phyloP scores from a whole-genome alignment of 2,888 invertebrate genomes.

The Pterostichus niger region DNA sequence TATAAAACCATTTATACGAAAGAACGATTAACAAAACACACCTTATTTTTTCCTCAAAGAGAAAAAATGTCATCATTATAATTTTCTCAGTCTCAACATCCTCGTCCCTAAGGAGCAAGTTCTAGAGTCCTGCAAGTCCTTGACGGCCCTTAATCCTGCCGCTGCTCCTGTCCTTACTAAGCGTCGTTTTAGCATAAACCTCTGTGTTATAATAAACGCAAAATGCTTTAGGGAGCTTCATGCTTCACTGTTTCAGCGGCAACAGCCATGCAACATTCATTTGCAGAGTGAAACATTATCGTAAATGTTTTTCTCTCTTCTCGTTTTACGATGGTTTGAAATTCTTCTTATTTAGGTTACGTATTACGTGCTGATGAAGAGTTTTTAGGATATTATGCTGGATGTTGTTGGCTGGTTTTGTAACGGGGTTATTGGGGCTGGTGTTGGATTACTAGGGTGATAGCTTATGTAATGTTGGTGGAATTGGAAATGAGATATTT shows the following conservation, averaged over 20 bases:
- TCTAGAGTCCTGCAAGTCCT: conserved; percentile 1
- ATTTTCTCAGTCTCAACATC: not conserved
- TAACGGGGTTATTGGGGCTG: not conserved
- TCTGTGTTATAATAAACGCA: conserved; percentile 43
- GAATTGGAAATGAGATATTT: conserved; percentile 30
- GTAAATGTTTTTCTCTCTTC: conserved; percentile 48
- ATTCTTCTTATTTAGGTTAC: conserved; percentile 52
- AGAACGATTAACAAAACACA: not conserved
- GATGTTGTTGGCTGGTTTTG: conserved; percentile 8
- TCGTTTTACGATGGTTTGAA: conserved; percentile 23
- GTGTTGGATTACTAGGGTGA: conserved; percentile 5
- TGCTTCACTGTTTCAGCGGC: conserved; percentile 23
- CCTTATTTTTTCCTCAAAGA: not conserved
- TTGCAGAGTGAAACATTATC: conserved; percentile 41
- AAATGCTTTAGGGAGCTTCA: conserved; percentile 22
- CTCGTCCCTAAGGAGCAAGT: not conserved
- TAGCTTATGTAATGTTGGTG: not conserved
- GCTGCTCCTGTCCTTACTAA: conserved; percentile 2
- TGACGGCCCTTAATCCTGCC: not conserved
- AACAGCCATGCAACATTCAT: conserved; percentile 5
- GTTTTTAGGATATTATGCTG: conserved; percentile 42
- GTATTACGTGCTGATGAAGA: conserved; percentile 51
- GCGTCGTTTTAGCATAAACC: conserved; percentile 29
- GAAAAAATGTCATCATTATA: conserved; percentile 5
- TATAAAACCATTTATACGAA: no score